Conservation (phyloP, 2,113 vertebrate genomes). For the Mus pahari region DNA sequence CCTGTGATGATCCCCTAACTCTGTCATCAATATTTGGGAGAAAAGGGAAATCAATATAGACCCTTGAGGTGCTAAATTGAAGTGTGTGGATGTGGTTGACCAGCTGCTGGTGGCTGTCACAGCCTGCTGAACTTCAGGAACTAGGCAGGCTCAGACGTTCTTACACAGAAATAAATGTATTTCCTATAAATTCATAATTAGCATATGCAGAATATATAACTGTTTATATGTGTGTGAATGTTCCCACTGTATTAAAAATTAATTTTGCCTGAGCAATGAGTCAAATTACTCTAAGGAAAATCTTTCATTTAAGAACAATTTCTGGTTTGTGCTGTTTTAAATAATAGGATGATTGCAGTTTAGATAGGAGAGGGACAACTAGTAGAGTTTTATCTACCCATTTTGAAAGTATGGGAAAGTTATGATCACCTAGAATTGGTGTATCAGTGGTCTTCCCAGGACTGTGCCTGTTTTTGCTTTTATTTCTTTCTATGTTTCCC, state of each 20-base stretch:
- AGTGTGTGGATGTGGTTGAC: background rate
- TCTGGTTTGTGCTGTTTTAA: constrained; percentile 36
- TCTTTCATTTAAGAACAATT: constrained; percentile 26
- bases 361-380: constrained; percentile 33
- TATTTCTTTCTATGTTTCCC: constrained; percentile 5
- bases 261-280: constrained; percentile 25
- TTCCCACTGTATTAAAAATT: constrained; percentile 31
- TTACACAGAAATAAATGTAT: constrained; percentile 7
- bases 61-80: background rate
- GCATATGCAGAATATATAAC: background rate
- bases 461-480: background rate
- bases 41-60: background rate
- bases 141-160: background rate
- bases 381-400: background rate
- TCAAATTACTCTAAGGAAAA: background rate
- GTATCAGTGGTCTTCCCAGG: background rate
- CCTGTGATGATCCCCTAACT: background rate
- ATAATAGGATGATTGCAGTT: background rate
- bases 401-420: constrained; percentile 23
- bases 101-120: background rate
- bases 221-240: background rate
- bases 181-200: background rate
- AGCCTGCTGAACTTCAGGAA: background rate
- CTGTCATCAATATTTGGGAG: background rate
- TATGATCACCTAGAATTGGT: background rate